Base-by-base conservation (phyloP, 2,888 invertebrate genomes). In the Megaustenia siamemsis region DNA sequence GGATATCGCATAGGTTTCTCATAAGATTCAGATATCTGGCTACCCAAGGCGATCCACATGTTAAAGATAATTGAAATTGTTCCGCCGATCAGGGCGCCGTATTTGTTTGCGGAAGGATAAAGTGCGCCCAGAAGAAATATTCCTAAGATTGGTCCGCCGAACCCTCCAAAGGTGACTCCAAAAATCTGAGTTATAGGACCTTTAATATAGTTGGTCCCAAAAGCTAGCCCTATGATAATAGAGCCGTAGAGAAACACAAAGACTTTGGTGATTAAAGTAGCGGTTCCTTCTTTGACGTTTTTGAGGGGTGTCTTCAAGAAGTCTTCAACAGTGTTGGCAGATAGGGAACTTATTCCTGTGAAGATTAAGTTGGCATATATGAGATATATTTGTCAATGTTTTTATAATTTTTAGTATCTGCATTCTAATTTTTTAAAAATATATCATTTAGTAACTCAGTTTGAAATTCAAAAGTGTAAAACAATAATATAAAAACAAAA, bases 151-250 rank as follows among this genome's bases (percentile, higher is more conserved):
- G 90, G 90, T 0, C 90, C 89, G 18, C 90, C 89, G 38, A 83
- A 84, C 87, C 88, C 89, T 0, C 90, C 90, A 43, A 88, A 86
- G 21, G 86, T 88, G 12, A 89, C 82, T 32, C 83, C 6, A 0
- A 88, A 86, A 45, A 89, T 85, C 89, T 89, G 89, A 56, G 89
- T 86, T 1, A 89, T 85, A 0, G 89, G 86, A 28, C 90, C 90
- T 43, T 82, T 38, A 18, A 90, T 15, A 89, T 89, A 45, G 89
- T n/a, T n/a, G n/a, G n/a, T n/a, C n/a, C n/a, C n/a, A n/a, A n/a
- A n/a, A n/a, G n/a, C n/a, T n/a, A n/a, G 40, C 3, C 85, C 86
- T 18, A 89, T 87, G 24, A 88, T 87, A 8, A 88, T 21, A 6
- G 80, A 32, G 6, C 90, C 90, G 78, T 87, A 90, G 1, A 88